Conservation (phyloP, 2,797 vertebrate species). For the Triplophysa bombifrons region DNA sequence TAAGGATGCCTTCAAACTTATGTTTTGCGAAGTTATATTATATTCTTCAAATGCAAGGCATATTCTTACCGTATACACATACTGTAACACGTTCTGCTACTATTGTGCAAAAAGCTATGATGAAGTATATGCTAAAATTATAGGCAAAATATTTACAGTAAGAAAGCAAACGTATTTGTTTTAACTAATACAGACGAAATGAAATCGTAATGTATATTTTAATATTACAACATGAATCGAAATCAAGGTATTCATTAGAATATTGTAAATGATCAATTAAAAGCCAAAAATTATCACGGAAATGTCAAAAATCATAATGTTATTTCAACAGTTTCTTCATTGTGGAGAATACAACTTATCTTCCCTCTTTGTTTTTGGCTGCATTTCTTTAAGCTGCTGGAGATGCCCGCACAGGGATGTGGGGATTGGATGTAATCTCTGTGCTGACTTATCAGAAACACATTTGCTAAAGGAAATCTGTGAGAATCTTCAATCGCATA, state of each 20-base stretch:
- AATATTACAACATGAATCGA: neutral
- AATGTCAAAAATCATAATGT: neutral
- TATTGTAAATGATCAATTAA: too few species aligned
- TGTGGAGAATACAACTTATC: neutral
- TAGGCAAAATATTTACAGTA: neutral
- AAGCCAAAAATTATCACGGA: neutral
- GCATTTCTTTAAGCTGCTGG: neutral
- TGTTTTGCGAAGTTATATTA: too few species aligned
- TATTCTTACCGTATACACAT: too few species aligned
- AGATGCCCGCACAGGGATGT: neutral
- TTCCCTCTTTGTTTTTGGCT: neutral
- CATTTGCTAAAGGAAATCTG: slow-evolving; percentile 43
- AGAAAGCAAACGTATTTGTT: neutral
- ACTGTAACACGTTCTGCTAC: neutral
- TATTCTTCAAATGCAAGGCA: too few species aligned
- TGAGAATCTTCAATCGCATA: slow-evolving; percentile 20
- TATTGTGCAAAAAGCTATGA: neutral
- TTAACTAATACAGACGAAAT: neutral
- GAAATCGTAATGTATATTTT: neutral
- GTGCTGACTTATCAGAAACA: slow-evolving; percentile 46
- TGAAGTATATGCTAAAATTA: neutral
- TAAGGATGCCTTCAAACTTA: neutral
- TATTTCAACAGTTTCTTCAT: neutral
- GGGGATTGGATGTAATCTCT: slow-evolving; percentile 10
- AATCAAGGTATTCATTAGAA: too few species aligned